These are phyloP conservation scores for Myrmecophaga tridactyla DNA, from an alignment of 2,113 vertebrate genomes.

Conservation along the genomic window DNA sequence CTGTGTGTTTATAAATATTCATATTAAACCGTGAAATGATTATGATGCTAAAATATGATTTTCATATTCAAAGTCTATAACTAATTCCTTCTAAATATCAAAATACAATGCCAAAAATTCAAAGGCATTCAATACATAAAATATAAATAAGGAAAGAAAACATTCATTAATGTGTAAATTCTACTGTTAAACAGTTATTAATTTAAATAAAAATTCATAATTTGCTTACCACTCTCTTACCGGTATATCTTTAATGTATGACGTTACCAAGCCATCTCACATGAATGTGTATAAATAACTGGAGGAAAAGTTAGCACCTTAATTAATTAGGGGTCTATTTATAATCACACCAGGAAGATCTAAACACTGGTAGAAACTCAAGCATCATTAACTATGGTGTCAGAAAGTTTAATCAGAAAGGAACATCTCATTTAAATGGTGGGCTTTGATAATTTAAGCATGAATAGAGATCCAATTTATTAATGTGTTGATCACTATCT, in stretches of 20 bases:
- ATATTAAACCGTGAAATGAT: not conserved
- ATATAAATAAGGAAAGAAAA: not conserved
- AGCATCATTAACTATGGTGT: conserved; percentile 29
- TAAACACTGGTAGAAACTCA: conserved; percentile 51
- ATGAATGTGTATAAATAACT: conserved; percentile 2
- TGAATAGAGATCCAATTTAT: not conserved
- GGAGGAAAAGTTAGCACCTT: not conserved
- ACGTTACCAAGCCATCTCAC: conserved; percentile 6
- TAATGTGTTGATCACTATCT: not conserved
- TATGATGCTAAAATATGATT: not conserved
- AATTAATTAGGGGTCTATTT: conserved; percentile 44
- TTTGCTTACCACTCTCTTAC: not conserved
- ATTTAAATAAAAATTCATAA: conserved; percentile 22
- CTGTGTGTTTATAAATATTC: conserved; percentile 28
- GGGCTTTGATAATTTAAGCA: conserved; percentile 41
- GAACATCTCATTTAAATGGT: conserved; percentile 42
- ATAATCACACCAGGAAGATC: conserved; percentile 56
- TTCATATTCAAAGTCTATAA: conserved; percentile 11
- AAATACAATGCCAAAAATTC: conserved; percentile 40
- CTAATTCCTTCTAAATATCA: conserved; percentile 38
- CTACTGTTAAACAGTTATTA: not conserved
- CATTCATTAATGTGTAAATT: not conserved
- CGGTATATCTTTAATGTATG: not conserved
- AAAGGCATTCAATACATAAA: not conserved
- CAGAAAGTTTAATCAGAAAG: conserved; percentile 53